Evolutionary conservation across 1,140 invertebrate genomes (phyloP).

Genomic region (Lepidurus arcticus): DNA sequence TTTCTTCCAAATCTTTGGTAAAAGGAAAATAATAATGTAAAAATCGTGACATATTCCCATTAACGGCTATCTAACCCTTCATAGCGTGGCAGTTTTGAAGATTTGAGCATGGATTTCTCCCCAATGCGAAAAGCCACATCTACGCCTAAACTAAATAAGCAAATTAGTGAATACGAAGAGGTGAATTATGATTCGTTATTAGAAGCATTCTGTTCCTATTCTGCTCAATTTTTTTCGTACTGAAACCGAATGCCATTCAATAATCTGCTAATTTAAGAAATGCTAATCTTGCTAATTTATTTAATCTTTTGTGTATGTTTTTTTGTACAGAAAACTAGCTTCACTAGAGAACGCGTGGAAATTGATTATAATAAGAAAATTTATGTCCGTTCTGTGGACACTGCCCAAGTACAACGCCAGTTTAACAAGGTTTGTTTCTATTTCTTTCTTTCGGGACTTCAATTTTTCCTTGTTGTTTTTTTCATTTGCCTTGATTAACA

Average conservation of each 20-base stretch:
- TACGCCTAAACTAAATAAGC: not conserved
- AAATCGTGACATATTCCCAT: not conserved
- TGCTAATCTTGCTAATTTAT: too few species aligned
- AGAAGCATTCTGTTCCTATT: too few species aligned
- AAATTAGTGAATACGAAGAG: not conserved
- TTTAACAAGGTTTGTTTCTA: conserved; percentile 54
- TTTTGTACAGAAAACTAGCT: not conserved
- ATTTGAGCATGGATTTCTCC: not conserved
- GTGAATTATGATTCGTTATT: not conserved
- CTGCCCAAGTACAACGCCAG: conserved; percentile 60
- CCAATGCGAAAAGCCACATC: not conserved
- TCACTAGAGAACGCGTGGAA: conserved; percentile 1
- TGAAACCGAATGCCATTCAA: too few species aligned
- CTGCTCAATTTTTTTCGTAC: too few species aligned
- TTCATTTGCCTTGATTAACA: too few species aligned
- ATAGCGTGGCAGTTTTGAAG: not conserved
- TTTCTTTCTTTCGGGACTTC: not conserved
- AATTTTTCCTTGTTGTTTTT: too few species aligned
- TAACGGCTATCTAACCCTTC: not conserved
- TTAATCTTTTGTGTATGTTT: not conserved
- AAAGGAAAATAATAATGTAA: not conserved
- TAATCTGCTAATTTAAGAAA: too few species aligned
- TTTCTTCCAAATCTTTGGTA: not conserved
- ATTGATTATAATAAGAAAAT: conserved; percentile 39
- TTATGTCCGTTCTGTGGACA: conserved; percentile 59